phyloP scores from a whole-genome alignment of 2,888 invertebrate genomes.

The Aethes cnicana region DNA sequence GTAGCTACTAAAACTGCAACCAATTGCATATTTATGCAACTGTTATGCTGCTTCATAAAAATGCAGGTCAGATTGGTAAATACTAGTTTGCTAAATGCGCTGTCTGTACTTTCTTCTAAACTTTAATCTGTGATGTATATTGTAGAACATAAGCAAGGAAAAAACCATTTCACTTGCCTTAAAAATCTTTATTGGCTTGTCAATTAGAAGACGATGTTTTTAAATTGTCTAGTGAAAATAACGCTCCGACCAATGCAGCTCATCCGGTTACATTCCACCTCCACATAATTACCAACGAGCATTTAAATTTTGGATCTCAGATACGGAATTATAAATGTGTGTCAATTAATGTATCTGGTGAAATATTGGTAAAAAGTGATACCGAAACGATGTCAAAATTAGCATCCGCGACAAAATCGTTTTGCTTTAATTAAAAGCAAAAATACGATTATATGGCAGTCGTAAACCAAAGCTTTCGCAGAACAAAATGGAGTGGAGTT shows the following conservation, averaged over 20 bases:
- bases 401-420: slow-evolving; percentile 21
- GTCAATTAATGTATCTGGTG: slow-evolving; percentile 30
- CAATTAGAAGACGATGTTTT: slow-evolving; percentile 13
- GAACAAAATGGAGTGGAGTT: not conserved
- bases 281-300: slow-evolving; percentile 18
- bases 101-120: no score
- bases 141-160: not conserved
- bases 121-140: no score
- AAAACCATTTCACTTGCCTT: slow-evolving; percentile 14
- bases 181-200: slow-evolving; percentile 23
- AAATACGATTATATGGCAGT: slow-evolving; percentile 11
- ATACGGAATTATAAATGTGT: slow-evolving; percentile 25
- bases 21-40: slow-evolving; percentile 33
- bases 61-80: not conserved
- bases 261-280: slow-evolving; percentile 18
- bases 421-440: slow-evolving; percentile 25
- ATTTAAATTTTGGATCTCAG: slow-evolving; percentile 28
- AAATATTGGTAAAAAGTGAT: slow-evolving; percentile 29
- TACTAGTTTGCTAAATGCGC: not conserved
- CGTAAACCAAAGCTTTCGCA: slow-evolving; percentile 9
- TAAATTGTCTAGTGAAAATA: slow-evolving; percentile 8
- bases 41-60: slow-evolving; percentile 3
- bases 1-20: slow-evolving; percentile 22
- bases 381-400: slow-evolving; percentile 29
- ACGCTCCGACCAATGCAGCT: slow-evolving; percentile 17